Evolutionary conservation across 2,797 vertebrate genomes (phyloP).

Genomic region (Danio jaintianensis): DNA sequence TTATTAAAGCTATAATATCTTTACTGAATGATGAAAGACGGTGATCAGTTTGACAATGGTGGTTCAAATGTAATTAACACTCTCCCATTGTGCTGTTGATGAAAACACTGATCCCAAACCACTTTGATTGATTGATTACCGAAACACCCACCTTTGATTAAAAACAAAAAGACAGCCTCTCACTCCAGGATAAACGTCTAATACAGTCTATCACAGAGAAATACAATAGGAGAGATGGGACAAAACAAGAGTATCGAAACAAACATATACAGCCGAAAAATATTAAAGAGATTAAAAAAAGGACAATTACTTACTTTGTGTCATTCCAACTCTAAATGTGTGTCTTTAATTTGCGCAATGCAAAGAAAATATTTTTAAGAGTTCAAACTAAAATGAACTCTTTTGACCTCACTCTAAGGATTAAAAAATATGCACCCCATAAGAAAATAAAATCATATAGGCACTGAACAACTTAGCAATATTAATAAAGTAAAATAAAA

Average conservation of each 20-base stretch:
- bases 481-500: neutral
- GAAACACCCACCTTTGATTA: neutral
- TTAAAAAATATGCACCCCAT: neutral
- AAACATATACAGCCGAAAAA: neutral
- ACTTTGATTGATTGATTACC: slow-evolving; percentile 37
- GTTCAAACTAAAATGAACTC: neutral
- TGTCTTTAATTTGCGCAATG: neutral
- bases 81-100: slow-evolving; percentile 8
- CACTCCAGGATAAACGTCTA: neutral
- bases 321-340: neutral
- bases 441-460: neutral
- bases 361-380: neutral
- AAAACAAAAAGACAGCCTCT: neutral
- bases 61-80: slow-evolving; percentile 16
- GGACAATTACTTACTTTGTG: neutral
- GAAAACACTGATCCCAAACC: neutral
- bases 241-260: neutral
- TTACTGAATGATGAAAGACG: slow-evolving; percentile 13
- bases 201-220: neutral
- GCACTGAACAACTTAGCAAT: neutral
- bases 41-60: neutral
- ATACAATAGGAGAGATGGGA: neutral
- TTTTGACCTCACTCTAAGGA: neutral
- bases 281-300: neutral
- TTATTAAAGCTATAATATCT: neutral